Base-by-base conservation (phyloP, 2,888 invertebrate genomes). In the Lepidocyrtoides sp. region DNA sequence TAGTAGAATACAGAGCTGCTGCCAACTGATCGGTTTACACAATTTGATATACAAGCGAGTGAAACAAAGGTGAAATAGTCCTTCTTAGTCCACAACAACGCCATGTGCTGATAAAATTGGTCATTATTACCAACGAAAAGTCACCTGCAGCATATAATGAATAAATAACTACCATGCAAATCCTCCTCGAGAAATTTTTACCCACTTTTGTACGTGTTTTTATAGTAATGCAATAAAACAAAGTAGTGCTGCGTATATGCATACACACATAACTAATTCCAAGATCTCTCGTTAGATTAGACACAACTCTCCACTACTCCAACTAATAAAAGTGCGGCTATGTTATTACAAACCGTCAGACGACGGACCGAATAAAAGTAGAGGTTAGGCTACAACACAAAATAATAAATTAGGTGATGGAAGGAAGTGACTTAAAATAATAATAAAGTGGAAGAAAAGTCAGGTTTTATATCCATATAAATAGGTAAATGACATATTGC, bases 361-460 rank as follows among this genome's bases (percentile, higher is more conserved):
- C n/a, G n/a, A n/a, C n/a, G n/a, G n/a, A n/a, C n/a, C n/a, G n/a
- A n/a, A n/a, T n/a, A n/a, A 0, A 72, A 17, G 48, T 20, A 66
- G 20, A 66, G 36, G 84, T 54, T 91, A 60, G 36, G 20, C 60
- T 36, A 29, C 48, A 51, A 29, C 54, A 69, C 54, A 84, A 91
- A 84, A 88, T 84, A 91, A 91, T 91, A 91, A 91, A 91, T 91
- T 91, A 91, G 84, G 88, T 88, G 91, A 91, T 88, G 91, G 91
- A 91, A 91, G 91, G 91, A 91, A 91, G 88, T 91, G 88, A 88
- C 88, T 88, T 82, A 88, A 88, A 88, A 88, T 88, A 88, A 87
- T 87, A 79, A 88, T 87, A 87, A 88, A 88, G 81, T 82, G 54
- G 79, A 36, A 77, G 86, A 77, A 69, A 66, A 81, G 51, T 81